Evolutionary conservation across 2,888 invertebrate species (phyloP), one percentile per base, ranked within the genome.

Genomic region (Lasioglossum pauxillum): DNA sequence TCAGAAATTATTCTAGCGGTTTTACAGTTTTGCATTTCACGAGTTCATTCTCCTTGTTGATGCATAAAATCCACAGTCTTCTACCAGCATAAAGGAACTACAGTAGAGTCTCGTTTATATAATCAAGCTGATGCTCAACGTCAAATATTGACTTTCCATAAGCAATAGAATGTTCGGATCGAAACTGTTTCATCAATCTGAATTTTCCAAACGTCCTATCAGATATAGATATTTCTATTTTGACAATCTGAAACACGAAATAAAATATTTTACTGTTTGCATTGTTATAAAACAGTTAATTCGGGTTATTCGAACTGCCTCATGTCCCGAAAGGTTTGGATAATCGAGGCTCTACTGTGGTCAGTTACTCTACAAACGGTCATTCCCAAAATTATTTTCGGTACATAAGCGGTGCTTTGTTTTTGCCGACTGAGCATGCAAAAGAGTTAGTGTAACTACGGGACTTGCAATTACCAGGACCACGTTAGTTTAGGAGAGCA

Each of bases 401-500:
- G 14, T 80, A 67, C 27, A 44, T 69, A 44, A 74, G 60, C 60
- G 74, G 74, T 64, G n/a, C 60, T 27, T 80, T 60, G 38, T 53
- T 64, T 57, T 41, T 78, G 81, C 83, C 35, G 71, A 57, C 49
- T 49, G 14, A 41, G 19, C 88, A 80, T 87, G 90, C 88, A 82
- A 81, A 57, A 75, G 87, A 79, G 89, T 91, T 91, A 91, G 91
- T 90, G 87, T 85, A 85, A 90, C 88, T 88, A 91, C 87, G 83
- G 91, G 91, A 83, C 79, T 89, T 78, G 90, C 91, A 89, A 90
- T 91, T 91, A 91, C 91, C 91, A 85, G 90, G 91, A 91, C 89
- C 90, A 91, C 91, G 89, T 91, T 91, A 91, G 91, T 91, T 90
- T 91, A 73, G 90, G 91, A 91, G 91, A 91, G 86, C 88, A 88